A percentile compares a stretch with the other conserved stretches of the same genome.
Conservation (phyloP, 2,113 vertebrate species). For the Spheniscus mendiculus region DNA sequence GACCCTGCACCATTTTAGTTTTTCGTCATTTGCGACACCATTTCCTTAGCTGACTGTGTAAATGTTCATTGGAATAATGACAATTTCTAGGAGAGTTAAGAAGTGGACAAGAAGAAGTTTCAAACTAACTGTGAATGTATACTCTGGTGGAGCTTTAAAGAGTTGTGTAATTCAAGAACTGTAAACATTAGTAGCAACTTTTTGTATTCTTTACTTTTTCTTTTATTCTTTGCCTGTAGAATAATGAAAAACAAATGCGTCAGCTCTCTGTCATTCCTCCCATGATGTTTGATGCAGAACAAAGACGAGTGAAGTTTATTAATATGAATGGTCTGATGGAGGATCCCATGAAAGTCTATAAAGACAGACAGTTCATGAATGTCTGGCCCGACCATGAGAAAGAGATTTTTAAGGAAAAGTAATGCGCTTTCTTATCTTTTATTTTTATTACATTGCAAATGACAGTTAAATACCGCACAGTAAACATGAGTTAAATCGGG, state of each 20-base stretch:
- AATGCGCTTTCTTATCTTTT: conserved; percentile 64
- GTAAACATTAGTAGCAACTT: not conserved
- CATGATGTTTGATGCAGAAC: conserved; percentile 98
- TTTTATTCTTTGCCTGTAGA: conserved; percentile 74
- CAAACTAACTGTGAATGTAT: not conserved
- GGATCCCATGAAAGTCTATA: conserved; percentile 98
- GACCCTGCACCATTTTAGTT: not conserved
- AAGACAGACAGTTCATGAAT: conserved; percentile 98
- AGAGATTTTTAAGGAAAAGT: conserved; percentile 99
- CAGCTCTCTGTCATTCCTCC: conserved; percentile 98
- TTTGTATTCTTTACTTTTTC: not conserved
- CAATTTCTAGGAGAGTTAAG: not conserved
- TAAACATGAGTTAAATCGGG: not conserved
- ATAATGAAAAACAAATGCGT: conserved; percentile 99
- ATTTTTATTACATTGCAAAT: not conserved
- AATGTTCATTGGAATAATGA: not conserved
- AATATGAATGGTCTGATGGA: conserved; percentile 99
- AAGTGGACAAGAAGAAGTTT: not conserved
- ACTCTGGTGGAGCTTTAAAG: not conserved
- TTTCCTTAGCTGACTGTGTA: not conserved
- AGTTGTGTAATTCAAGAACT: not conserved
- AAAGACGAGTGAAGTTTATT: conserved; percentile 96
- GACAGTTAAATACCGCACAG: not conserved
- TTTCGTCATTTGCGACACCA: fast-evolving
- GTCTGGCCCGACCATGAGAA: conserved; percentile 99